Base-by-base conservation (phyloP, 2,888 invertebrate genomes). In the Mythimna ferrago region DNA sequence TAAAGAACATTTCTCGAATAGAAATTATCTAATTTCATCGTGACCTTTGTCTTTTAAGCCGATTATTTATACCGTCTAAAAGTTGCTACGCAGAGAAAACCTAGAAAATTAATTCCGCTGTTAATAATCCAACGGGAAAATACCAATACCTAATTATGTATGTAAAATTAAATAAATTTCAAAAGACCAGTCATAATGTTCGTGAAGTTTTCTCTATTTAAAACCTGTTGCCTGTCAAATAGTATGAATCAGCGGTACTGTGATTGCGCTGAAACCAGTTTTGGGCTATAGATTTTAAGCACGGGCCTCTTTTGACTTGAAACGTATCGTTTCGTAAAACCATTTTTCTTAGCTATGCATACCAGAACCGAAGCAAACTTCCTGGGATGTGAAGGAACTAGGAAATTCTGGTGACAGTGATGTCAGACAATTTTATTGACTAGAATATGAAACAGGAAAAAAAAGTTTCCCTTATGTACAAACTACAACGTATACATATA, bases 261-360 rank as follows among this genome's bases (percentile, higher is more conserved):
- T 73, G 86, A 79, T 83, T 82, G 84, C 87, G 86, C 87, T 87
- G 80, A 82, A 87, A 94, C 94, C 89, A 88, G 94, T 94, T 94
- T 90, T 87, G 77, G 85, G 85, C 85, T 89, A 88, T 90, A 89
- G 83, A 87, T 89, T 86, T 84, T 86, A 80, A 83, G 69, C 80
- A 78, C 83, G 85, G 88, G 87, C 89, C 90, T 86, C 89, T 83
- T 83, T 84, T 83, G 62, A 77, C 68, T 83, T 86, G 82, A 86
- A 80, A 85, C 78, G 84, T 85, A 78, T 61, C 53, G 68, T 77
- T 81, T 77, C 54, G 53, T 75, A 54, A 71, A 73, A 65, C 62
- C 2, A 35, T 62, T 76, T 62, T 61, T 53, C 44, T 9, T 63
- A 26, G 51, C 32, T 41, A 64, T 57, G 26, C 38, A 64, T 21